Evolutionary conservation across 2,797 vertebrate species (phyloP).

Genomic region (Lophura swinhoii): DNA sequence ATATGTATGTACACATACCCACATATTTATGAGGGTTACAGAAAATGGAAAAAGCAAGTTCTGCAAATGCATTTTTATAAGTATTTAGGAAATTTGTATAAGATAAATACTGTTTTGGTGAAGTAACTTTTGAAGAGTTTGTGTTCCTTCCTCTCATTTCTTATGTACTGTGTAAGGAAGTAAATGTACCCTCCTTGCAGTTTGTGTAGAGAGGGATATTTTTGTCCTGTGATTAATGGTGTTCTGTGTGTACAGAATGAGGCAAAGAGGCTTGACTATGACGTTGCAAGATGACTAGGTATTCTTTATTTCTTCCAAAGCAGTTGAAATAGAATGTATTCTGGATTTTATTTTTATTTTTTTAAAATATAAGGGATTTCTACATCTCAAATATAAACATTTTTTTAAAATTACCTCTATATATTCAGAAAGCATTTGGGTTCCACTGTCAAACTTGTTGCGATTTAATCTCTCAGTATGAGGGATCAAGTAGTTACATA

Average conservation of each 20-base stretch:
- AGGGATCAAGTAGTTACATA: background rate
- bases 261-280: background rate
- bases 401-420: background rate
- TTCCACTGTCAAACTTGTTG: background rate
- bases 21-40: background rate
- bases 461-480: background rate
- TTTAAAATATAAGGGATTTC: background rate
- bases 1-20: rapidly evolving
- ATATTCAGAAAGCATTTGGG: background rate
- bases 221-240: background rate
- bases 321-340: background rate
- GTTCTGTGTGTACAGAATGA: background rate
- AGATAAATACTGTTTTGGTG: background rate
- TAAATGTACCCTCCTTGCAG: background rate
- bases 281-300: background rate
- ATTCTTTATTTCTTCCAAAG: background rate
- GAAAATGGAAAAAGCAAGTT: background rate
- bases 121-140: background rate
- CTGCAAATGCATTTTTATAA: background rate
- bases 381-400: background rate
- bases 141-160: background rate
- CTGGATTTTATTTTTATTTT: background rate
- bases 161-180: background rate
- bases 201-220: background rate
- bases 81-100: background rate